Evolutionary conservation across 2,888 invertebrate species (phyloP).

Genomic region (Pollenia angustigena): DNA sequence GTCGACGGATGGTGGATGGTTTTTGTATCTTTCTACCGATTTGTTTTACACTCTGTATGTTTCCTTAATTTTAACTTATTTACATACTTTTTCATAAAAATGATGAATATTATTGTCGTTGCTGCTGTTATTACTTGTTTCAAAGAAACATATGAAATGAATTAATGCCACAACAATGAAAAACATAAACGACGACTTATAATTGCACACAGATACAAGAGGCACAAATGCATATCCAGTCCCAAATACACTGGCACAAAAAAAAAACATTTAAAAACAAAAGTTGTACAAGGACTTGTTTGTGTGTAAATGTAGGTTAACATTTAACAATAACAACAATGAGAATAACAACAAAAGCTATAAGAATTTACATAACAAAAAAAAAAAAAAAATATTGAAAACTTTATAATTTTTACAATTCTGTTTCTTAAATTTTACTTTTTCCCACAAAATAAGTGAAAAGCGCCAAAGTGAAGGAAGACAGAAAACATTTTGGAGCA

Average conservation of each 20-base stretch:
- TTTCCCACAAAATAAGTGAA: background rate
- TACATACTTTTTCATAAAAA: slow-evolving; percentile 1
- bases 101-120: slow-evolving; percentile 11
- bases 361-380: slow-evolving; percentile 59
- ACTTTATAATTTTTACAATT: background rate
- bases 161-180: slow-evolving; percentile 50
- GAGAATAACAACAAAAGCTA: slow-evolving; percentile 31
- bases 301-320: slow-evolving; percentile 61
- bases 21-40: no score
- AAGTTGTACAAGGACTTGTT: slow-evolving; percentile 41
- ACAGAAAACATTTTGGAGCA: no score
- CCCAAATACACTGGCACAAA: slow-evolving; percentile 1
- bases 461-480: no score
- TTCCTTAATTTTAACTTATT: background rate
- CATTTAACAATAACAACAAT: slow-evolving; percentile 56
- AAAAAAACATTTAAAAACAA: slow-evolving; percentile 2
- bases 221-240: background rate
- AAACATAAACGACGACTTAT: slow-evolving; percentile 28
- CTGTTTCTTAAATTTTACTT: background rate
- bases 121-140: slow-evolving; percentile 16
- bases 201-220: background rate
- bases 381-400: slow-evolving; percentile 9
- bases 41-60: no score
- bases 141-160: slow-evolving; percentile 52
- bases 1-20: no score